Percentiles rank a stretch among this genome's conserved stretches.
Conservation (phyloP, 2,888 invertebrate species). For the Orgyia antiqua region DNA sequence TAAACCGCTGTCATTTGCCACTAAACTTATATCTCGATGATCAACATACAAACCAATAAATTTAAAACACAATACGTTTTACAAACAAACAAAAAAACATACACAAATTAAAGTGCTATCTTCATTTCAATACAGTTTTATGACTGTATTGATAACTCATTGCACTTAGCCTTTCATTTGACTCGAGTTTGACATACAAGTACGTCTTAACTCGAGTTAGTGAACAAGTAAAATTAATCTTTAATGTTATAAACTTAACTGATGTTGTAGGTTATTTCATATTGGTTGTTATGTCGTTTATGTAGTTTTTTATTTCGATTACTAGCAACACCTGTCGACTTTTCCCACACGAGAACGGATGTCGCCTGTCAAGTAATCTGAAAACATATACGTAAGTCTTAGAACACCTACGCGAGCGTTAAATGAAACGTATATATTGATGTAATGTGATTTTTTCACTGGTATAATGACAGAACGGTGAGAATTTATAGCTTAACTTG, state of each 20-base stretch:
- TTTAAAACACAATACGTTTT: not conserved
- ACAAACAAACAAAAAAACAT: constrained; percentile 11
- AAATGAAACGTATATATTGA: constrained; percentile 25
- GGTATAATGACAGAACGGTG: constrained; percentile 2
- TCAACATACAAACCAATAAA: not conserved
- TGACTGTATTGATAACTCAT: constrained; percentile 52
- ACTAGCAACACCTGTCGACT: constrained; percentile 68
- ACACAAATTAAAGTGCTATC: constrained; percentile 19
- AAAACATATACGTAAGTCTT: constrained; percentile 46
- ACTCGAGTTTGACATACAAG: constrained; percentile 18
- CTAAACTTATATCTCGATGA: no score
- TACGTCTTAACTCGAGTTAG: constrained; percentile 14
- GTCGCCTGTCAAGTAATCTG: constrained; percentile 60
- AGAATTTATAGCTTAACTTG: constrained; percentile 3
- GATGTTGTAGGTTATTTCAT: not conserved
- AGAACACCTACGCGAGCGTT: constrained; percentile 41
- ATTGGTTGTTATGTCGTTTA: no score
- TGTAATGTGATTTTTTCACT: constrained; percentile 21
- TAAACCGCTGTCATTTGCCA: no score
- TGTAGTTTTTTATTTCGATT: constrained; percentile 34
- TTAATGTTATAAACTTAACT: not conserved
- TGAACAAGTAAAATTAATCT: not conserved
- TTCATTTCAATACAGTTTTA: constrained; percentile 51
- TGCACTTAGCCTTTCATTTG: constrained; percentile 52
- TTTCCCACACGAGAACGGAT: constrained; percentile 71